Evolutionary conservation across 2,888 invertebrate species (phyloP).

Genomic region (Prosapia bicincta): DNA sequence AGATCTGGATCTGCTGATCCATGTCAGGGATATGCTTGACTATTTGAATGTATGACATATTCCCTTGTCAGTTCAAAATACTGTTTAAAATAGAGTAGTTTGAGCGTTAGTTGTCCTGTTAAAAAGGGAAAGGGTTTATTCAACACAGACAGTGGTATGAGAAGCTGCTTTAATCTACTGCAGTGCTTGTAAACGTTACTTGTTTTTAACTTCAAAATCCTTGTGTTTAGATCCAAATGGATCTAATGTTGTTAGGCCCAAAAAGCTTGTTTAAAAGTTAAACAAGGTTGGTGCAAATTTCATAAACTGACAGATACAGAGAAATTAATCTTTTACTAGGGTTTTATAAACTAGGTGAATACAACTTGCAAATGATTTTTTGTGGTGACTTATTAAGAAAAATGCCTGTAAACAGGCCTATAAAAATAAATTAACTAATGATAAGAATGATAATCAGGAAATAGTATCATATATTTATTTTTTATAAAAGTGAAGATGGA

Average conservation of each 20-base stretch:
- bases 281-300: slow-evolving; percentile 21
- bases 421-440: neutral
- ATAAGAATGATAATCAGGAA: neutral
- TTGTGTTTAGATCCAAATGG: slow-evolving; percentile 3
- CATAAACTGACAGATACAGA: slow-evolving; percentile 11
- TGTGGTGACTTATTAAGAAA: neutral
- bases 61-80: slow-evolving; percentile 13
- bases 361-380: neutral
- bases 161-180: neutral
- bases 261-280: slow-evolving; percentile 5
- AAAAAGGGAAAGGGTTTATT: slow-evolving; percentile 19
- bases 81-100: slow-evolving; percentile 14
- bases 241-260: slow-evolving; percentile 10
- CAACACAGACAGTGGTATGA: slow-evolving; percentile 14
- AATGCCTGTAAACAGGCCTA: neutral
- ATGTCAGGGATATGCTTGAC: neutral
- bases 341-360: neutral
- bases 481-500: neutral
- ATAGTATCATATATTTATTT: neutral
- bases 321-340: neutral
- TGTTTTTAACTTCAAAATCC: slow-evolving; percentile 15
- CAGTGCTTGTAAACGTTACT: neutral
- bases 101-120: slow-evolving; percentile 17
- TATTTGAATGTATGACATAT: slow-evolving; percentile 13
- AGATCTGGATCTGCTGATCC: slow-evolving; percentile 1